These are phyloP conservation scores for Channallabes apus DNA, from an alignment of 2,797 vertebrate genomes.

Conservation along the genomic window DNA sequence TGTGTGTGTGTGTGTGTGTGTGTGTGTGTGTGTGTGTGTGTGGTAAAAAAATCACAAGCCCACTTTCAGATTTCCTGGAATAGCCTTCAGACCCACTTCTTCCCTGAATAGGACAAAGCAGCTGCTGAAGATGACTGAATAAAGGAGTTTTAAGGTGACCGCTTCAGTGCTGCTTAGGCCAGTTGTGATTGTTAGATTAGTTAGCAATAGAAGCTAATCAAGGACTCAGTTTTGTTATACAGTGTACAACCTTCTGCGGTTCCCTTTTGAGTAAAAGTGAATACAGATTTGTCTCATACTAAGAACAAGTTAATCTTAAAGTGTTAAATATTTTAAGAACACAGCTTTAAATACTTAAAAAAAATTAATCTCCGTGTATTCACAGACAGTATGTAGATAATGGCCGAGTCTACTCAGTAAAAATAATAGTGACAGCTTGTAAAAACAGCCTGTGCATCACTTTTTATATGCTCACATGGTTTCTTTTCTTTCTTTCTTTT, in stretches of 20 bases:
- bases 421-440: constrained; percentile 18
- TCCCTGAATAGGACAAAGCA: neutral
- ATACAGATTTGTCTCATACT: neutral
- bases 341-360: neutral
- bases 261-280: neutral
- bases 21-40: neutral
- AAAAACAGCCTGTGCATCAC: constrained; percentile 3
- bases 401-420: neutral
- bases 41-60: too few species aligned
- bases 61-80: neutral
- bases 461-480: constrained; percentile 32
- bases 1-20: neutral
- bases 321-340: neutral
- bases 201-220: neutral
- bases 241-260: neutral
- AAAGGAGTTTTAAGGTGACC: neutral
- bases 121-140: neutral
- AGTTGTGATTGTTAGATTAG: neutral
- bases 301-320: constrained; percentile 10
- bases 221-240: neutral
- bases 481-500: neutral
- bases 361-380: neutral
- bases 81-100: neutral
- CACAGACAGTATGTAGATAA: neutral
- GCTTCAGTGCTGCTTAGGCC: neutral